Conservation (phyloP, 2,113 vertebrate species). For the Alosa alosa region DNA sequence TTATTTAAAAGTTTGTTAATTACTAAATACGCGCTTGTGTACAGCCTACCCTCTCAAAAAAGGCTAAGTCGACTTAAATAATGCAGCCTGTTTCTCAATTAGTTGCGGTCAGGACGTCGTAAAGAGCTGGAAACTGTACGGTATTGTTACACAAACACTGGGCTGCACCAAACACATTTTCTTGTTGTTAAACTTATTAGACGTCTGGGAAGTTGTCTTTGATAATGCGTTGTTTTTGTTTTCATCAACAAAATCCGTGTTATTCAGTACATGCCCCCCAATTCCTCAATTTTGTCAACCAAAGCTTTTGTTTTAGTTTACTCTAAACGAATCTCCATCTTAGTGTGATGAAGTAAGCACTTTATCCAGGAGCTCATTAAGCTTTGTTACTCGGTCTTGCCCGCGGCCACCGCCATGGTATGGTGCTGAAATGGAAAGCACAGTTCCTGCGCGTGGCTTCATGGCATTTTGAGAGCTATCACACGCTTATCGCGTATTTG, state of each 20-base stretch:
- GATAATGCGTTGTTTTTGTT: background rate
- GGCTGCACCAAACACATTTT: background rate
- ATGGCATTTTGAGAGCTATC: background rate
- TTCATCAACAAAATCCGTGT: background rate
- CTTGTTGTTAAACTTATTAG: background rate
- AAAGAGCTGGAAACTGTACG: background rate
- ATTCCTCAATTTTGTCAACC: too few species aligned
- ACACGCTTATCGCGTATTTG: background rate
- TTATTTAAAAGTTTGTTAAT: background rate
- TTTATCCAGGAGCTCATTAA: background rate
- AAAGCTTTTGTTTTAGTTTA: too few species aligned
- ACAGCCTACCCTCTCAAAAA: background rate
- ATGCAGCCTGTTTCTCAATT: background rate
- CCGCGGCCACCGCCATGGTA: background rate
- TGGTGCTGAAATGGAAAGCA: slow-evolving; percentile 48
- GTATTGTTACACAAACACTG: background rate
- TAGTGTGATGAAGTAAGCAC: background rate
- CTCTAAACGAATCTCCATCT: background rate
- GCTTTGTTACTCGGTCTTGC: background rate
- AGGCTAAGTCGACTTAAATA: background rate
- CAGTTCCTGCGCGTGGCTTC: background rate
- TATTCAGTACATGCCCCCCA: background rate
- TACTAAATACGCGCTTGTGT: background rate
- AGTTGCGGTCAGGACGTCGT: background rate
- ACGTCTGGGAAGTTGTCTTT: background rate